Evolutionary conservation across 2,797 vertebrate genomes (phyloP), one percentile per base, ranked within the genome.

Genomic region (Manis crassicaudata): DNA sequence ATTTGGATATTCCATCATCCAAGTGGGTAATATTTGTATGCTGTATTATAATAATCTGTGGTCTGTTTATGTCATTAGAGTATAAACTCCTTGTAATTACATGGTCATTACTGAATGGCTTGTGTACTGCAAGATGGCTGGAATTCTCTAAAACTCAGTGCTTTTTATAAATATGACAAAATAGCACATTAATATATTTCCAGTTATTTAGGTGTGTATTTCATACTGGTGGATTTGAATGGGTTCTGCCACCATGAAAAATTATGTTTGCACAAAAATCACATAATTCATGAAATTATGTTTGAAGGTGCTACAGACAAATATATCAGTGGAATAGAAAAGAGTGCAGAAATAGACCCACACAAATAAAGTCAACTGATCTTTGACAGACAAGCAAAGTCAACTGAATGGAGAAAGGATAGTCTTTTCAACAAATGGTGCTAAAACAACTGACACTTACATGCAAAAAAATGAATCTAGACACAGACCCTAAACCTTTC

Each of bases 261-360:
- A 87, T 86, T 76, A 85, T 14, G 68, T 46, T 46, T 76, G 17
- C 27, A 54, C 21, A 81, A 82, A 81, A 87, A 35, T 23, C 29
- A 72, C 46, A 75, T 92, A 23, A 67, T 37, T 37, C 56, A 81
- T 62, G 29, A 96, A 94, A 65, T 79, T 79, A 58, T 84, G 70
- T 63, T 54, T 83, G 81, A 67, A 94, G 23, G 63, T 77, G 56
- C 46, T 46, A 46, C 46, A 46, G 20, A 77, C 32, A 84, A 70
- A 90, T 17, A 88, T 16, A 73, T 67, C 63, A 54, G 35, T 2
- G 13, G 27, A 79, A 52, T 20, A 87, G 63, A 79, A 86, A 85
- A 52, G 23, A 79, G 21, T 23, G 29, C 6, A 80, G n/a, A 85
- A 86, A 83, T 73, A 65, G 37, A 79, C 17, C 23, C 29, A 58